Evolutionary conservation across 2,888 invertebrate species (phyloP).

Genomic region (Sminthurinus aureus): DNA sequence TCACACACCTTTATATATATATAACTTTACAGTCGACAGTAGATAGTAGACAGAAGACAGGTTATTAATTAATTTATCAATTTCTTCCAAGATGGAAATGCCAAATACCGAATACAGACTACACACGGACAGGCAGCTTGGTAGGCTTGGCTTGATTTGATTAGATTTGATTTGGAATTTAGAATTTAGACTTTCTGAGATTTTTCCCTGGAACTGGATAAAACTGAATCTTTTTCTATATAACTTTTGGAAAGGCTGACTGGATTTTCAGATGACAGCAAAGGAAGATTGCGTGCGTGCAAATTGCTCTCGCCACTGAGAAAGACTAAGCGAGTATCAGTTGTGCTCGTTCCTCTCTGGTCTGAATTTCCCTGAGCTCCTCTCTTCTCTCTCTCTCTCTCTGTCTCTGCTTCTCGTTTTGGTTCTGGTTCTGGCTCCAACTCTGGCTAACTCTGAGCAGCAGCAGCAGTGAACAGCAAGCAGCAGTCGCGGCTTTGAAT

Average conservation of each 20-base stretch:
- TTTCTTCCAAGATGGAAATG: too few species aligned
- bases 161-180: neutral
- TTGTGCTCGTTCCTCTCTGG: constrained; percentile 8
- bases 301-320: constrained; percentile 25
- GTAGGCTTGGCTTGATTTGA: neutral
- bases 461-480: neutral
- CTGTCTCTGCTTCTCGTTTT: neutral
- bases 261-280: neutral
- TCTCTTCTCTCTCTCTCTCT: neutral
- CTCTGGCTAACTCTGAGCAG: neutral
- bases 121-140: neutral
- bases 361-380: neutral
- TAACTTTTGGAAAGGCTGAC: neutral
- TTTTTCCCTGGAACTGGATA: neutral
- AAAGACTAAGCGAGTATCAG: neutral
- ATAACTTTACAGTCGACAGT: neutral
- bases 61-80: too few species aligned
- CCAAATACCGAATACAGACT: too few species aligned
- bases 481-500: neutral
- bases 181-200: neutral
- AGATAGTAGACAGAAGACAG: too few species aligned
- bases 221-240: neutral
- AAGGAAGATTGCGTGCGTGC: constrained; percentile 26
- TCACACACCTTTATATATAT: neutral
- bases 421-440: neutral